Conservation (phyloP, 2,888 invertebrate species). For the Eucera pruinosa region DNA sequence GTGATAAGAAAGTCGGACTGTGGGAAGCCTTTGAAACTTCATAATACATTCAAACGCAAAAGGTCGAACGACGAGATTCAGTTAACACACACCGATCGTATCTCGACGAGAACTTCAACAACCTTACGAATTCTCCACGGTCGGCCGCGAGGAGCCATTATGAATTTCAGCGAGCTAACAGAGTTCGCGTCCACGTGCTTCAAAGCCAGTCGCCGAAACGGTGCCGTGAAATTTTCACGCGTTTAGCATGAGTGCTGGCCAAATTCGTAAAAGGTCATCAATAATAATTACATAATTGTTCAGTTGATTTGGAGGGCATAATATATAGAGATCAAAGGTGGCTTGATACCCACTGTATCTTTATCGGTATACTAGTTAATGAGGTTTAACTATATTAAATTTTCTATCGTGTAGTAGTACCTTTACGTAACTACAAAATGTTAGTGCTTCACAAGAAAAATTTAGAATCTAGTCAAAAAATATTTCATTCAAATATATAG, state of each 20-base stretch:
- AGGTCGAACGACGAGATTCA: background rate
- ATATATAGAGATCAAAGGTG: background rate
- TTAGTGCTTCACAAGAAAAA: too few species aligned
- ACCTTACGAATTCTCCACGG: constrained; percentile 37
- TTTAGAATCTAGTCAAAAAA: too few species aligned
- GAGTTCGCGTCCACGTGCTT: constrained; percentile 17
- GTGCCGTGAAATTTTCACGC: constrained; percentile 29
- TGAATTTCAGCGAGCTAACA: background rate
- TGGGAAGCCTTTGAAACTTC: background rate
- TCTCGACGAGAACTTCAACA: constrained; percentile 9
- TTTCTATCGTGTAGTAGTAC: too few species aligned
- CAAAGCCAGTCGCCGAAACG: background rate
- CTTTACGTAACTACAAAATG: too few species aligned
- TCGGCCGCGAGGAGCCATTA: constrained; percentile 11
- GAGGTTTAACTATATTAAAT: too few species aligned
- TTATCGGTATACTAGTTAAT: too few species aligned
- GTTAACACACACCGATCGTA: constrained; percentile 18
- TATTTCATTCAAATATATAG: too few species aligned
- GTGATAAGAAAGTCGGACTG: constrained; percentile 1
- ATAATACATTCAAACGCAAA: background rate
- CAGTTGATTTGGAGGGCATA: constrained; percentile 6
- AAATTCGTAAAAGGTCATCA: constrained; percentile 18
- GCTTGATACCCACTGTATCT: too few species aligned
- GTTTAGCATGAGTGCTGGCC: background rate
- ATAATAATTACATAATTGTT: constrained; percentile 24